Percentiles rank a stretch among this genome's conserved stretches.
Conservation (phyloP, 1,140 invertebrate species). For the Adelges cooleyi region DNA sequence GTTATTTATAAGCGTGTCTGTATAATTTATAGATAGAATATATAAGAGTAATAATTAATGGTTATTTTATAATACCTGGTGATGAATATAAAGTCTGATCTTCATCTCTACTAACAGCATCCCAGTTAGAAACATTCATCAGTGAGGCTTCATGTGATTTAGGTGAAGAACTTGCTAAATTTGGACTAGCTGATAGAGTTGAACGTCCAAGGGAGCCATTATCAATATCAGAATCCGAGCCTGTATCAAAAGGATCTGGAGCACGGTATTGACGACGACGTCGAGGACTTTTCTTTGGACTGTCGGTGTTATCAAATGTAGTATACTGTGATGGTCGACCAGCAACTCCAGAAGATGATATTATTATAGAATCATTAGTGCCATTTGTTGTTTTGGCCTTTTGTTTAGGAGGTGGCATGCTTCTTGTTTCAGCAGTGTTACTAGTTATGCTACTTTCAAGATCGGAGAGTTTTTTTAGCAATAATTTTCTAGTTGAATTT, state of each 20-base stretch:
- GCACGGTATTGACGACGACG: not conserved
- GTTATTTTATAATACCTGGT: not conserved
- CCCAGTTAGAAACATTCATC: not conserved
- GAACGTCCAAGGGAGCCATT: not conserved
- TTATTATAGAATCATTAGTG: not conserved
- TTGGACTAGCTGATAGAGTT: not conserved
- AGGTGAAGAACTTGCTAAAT: conserved; percentile 1
- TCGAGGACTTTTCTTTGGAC: not conserved
- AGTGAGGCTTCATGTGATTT: conserved; percentile 3
- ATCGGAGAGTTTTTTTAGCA: conserved; percentile 14
- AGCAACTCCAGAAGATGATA: not conserved
- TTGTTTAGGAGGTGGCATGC: not conserved
- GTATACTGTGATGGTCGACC: not conserved
- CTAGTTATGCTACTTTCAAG: not conserved
- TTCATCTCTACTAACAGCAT: not conserved
- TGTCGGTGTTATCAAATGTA: not conserved
- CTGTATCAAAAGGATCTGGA: conserved; percentile 19
- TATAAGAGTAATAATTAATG: too few species aligned
- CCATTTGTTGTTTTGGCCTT: not conserved
- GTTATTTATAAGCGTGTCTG: too few species aligned
- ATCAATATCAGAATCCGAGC: conserved; percentile 24
- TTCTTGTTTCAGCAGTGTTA: not conserved
- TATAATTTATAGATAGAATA: too few species aligned
- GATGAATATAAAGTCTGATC: not conserved
- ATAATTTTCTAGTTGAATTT: not conserved